These are phyloP conservation scores for Schizotus pectinicornis DNA, from an alignment of 2,888 invertebrate species.

Conservation along the genomic window DNA sequence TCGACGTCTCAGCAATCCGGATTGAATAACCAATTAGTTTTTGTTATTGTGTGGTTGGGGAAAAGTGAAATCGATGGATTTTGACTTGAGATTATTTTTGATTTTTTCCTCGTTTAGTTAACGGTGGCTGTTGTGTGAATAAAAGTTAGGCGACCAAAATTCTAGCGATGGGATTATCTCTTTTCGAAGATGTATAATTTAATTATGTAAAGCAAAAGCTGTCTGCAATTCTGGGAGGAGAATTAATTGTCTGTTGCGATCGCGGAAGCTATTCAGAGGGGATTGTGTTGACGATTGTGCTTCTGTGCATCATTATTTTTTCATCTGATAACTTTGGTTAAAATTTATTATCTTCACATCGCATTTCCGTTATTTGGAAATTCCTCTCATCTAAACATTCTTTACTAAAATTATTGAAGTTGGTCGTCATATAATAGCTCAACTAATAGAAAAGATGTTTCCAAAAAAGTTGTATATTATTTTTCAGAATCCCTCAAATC, in stretches of 20 bases:
- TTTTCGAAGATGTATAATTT: conserved; percentile 43
- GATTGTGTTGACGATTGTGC: conserved; percentile 8
- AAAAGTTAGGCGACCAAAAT: conserved; percentile 42
- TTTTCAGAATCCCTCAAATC: too few relatives aligned
- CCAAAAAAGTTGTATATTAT: too few relatives aligned
- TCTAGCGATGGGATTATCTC: conserved; percentile 43
- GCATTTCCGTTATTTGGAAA: too few relatives aligned
- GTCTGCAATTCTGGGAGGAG: conserved; percentile 41
- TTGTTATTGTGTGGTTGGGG: conserved; percentile 12
- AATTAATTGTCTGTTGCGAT: conserved; percentile 41
- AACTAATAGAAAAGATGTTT: too few relatives aligned
- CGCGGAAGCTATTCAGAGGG: conserved; percentile 26
- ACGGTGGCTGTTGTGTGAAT: conserved; percentile 9
- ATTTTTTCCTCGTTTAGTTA: not conserved
- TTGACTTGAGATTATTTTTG: not conserved
- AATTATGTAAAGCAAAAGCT: conserved; percentile 44
- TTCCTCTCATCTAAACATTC: too few relatives aligned
- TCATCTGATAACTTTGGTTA: too few relatives aligned
- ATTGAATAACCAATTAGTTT: conserved; percentile 28
- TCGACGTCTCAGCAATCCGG: not conserved
- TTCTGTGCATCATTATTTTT: too few relatives aligned
- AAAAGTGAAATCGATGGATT: too few relatives aligned
- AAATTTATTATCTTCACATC: too few relatives aligned
- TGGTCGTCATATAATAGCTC: too few relatives aligned
- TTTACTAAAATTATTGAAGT: too few relatives aligned